phyloP scores from a whole-genome alignment of 2,797 vertebrate species.

The Sciurus vulgaris region DNA sequence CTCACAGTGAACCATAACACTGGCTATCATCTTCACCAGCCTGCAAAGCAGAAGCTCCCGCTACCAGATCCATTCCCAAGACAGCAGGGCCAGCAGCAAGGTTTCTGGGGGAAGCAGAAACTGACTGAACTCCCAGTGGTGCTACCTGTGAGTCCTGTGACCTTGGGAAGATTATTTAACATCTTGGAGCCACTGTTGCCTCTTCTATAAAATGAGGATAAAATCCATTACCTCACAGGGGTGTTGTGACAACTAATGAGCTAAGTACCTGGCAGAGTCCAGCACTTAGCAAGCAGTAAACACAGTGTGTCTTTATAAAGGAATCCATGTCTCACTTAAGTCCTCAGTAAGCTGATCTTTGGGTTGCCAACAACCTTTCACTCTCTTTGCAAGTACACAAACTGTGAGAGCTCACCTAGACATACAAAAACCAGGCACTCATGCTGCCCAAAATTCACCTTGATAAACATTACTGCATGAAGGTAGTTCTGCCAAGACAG shows the following conservation, averaged over 20 bases:
- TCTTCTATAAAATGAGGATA: slow-evolving; percentile 51
- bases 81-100: not conserved
- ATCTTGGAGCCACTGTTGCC: not conserved
- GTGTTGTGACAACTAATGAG: not conserved
- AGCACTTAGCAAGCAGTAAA: not conserved
- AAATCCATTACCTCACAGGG: slow-evolving; percentile 20
- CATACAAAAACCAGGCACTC: not conserved
- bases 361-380: not conserved
- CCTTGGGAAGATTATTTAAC: slow-evolving; percentile 7
- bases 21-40: not conserved
- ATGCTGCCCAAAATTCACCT: not conserved
- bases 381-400: slow-evolving; percentile 48
- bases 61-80: not conserved
- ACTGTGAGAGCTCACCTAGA: not conserved
- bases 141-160: not conserved
- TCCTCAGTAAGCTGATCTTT: not conserved
- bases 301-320: not conserved
- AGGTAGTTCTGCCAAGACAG: not conserved
- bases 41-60: not conserved
- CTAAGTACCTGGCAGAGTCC: slow-evolving; percentile 46
- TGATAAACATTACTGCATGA: not conserved
- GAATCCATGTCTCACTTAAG: not conserved
- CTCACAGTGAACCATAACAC: too few relatives aligned
- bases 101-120: not conserved
- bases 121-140: not conserved